Evolutionary conservation across 2,888 invertebrate genomes (phyloP).

Genomic region (Acronicta alni): DNA sequence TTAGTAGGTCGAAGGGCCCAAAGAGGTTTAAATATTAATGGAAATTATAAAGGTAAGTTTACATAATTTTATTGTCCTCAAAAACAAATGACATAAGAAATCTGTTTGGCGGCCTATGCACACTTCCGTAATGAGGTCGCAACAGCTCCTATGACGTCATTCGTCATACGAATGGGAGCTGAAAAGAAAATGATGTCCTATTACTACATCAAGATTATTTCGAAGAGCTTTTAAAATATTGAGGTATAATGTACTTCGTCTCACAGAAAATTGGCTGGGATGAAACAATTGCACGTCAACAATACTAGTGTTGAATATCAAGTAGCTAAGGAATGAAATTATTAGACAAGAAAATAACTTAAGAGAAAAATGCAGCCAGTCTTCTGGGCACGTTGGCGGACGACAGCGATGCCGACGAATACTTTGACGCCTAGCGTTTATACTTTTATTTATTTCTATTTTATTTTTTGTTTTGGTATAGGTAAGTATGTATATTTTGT

Average conservation of each 20-base stretch:
- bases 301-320: background rate
- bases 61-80: too few relatives aligned
- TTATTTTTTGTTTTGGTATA: too few relatives aligned
- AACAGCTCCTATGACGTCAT: conserved; percentile 22
- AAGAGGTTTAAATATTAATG: too few relatives aligned
- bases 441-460: too few relatives aligned
- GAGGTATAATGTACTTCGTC: conserved; percentile 6
- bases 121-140: conserved; percentile 48
- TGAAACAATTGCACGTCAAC: conserved; percentile 4
- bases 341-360: background rate
- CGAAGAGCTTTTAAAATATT: conserved; percentile 8
- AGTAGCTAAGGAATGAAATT: conserved; percentile 14
- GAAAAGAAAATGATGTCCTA: conserved; percentile 12
- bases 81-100: conserved; percentile 34
- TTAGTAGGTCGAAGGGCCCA: too few relatives aligned
- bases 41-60: too few relatives aligned
- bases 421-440: too few relatives aligned
- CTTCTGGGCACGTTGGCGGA: too few relatives aligned
- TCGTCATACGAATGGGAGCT: background rate
- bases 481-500: too few relatives aligned
- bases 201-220: conserved; percentile 19
- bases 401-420: too few relatives aligned
- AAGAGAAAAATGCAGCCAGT: background rate
- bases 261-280: conserved; percentile 24
- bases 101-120: conserved; percentile 32